Base-by-base conservation (phyloP, 2,113 vertebrate species). In the Cacatua alba region DNA sequence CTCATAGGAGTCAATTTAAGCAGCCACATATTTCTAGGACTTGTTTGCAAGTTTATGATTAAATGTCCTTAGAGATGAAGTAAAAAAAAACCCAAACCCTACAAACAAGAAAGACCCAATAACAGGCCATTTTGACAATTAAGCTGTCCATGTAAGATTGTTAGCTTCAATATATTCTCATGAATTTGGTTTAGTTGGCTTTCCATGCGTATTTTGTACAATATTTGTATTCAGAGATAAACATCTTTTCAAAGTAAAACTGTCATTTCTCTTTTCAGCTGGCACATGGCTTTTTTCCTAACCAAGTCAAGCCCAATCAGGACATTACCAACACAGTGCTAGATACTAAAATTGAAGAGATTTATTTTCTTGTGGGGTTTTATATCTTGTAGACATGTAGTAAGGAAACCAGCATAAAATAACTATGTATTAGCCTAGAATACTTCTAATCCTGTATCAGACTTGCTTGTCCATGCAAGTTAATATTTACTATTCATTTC, bases 1-100 rank as follows among this genome's bases (percentile, higher is more conserved):
- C 87, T 97, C 95, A 92, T 43, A 97, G 94, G 82, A 96, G 43
- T 89, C 82, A 48, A 90, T 97, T 95, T 84, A 64, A 95, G 67
- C 44, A 94, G 52, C 25, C 65, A 74, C 67, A 35, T 80, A 88
- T 97, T 97, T 94, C 70, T 59, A 87, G 57, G 55, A 53, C 57
- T 86, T 86, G 86, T 93, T 96, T 60, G 69, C 67, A 79, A 95
- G 35, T 69, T 91, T 91, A 86, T 55, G n/a, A 96, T 83, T 86
- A 77, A 82, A 71, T 69, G 49, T 37, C 82, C 91, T 92, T 24
- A 60, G 71, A 96, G 39, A 69, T 60, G 9, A 82, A 85, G 67
- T 49, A 39, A 79, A 84, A 51, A 62, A 70, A n/a, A 0, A 7
- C n/a, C 44, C 55, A 71, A 95, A 83, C 35, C 21, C 15, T 75